These are phyloP conservation scores for Todiramphus chloris DNA, from an alignment of 2,113 vertebrate genomes.

Conservation along the genomic window DNA sequence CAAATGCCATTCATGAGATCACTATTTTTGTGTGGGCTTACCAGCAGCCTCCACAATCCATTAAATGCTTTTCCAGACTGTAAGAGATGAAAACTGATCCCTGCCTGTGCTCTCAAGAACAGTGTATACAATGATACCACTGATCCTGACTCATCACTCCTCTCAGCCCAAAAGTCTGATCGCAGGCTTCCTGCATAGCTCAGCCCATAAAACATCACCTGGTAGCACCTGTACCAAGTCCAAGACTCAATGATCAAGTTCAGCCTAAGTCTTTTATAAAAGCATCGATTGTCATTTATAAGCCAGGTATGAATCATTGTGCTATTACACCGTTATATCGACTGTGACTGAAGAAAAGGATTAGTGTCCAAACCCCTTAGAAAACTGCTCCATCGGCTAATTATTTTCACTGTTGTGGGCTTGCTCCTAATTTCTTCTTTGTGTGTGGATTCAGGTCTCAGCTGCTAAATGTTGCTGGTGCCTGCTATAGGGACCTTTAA, in stretches of 20 bases:
- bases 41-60: neutral
- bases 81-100: neutral
- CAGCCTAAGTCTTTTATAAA: neutral
- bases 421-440: neutral
- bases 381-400: neutral
- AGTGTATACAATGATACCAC: neutral
- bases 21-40: neutral
- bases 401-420: neutral
- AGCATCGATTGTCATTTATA: neutral
- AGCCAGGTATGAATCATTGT: neutral
- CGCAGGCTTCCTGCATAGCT: neutral
- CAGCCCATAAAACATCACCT: neutral
- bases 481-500: neutral
- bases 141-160: constrained; percentile 3
- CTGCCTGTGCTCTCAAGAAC: neutral
- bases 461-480: neutral
- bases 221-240: neutral
- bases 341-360: neutral
- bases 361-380: neutral
- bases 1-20: neutral
- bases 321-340: neutral
- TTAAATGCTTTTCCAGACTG: neutral
- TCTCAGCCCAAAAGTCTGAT: neutral
- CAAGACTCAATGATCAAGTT: neutral
- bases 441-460: neutral